Evolutionary conservation across 2,888 invertebrate genomes (phyloP), one percentile per base, ranked within the genome.

Genomic region (Fragum whitleyi): DNA sequence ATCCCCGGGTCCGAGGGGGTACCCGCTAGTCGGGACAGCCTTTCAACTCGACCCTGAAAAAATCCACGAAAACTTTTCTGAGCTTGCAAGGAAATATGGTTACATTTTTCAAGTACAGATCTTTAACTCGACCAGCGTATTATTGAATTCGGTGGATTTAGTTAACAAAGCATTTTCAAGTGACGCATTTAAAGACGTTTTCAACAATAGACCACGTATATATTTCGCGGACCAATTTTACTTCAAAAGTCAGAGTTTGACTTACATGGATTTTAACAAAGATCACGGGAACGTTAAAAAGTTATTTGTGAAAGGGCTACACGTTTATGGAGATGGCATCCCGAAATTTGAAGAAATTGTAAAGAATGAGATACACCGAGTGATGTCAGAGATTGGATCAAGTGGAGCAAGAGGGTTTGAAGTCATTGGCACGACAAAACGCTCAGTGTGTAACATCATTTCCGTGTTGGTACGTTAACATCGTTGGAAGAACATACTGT

Each of bases 11-110:
- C 61, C 61, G 6, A 29, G 23, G 11, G 65, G 65, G 21, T 39
- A 42, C 7, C 65, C 65, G 11, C 42, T 65, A 39, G 65, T 65
- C 9, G 65, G 65, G 16, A 14, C 21, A 14, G 65, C 42, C 1
- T 42, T 65, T 21, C 32, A 65, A 32, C 42, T 65, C 23, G 36
- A 32, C 21, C 23, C 42, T 7, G 65, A 65, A 7, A 65, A 65
- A 11, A 65, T 65, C 21, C 29, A 65, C 65, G 65, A 65, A 42
- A 39, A 65, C 2, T 65, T 65, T 26, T 42, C 26, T 14, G 42
- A 65, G 14, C 36, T 65, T 21, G 65, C 65, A 11, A 14, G 7
- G 21, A 65, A 65, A 26, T 42, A 42, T 26, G 65, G 65, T 11
- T 11, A 65, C 42, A 42, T 65, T 36, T 65, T 65, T 42, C 21